Percentiles rank a stretch among this genome's conserved stretches.
These are phyloP conservation scores for Tetheella fluctuosa DNA, from an alignment of 2,888 invertebrate species.

Conservation along the genomic window DNA sequence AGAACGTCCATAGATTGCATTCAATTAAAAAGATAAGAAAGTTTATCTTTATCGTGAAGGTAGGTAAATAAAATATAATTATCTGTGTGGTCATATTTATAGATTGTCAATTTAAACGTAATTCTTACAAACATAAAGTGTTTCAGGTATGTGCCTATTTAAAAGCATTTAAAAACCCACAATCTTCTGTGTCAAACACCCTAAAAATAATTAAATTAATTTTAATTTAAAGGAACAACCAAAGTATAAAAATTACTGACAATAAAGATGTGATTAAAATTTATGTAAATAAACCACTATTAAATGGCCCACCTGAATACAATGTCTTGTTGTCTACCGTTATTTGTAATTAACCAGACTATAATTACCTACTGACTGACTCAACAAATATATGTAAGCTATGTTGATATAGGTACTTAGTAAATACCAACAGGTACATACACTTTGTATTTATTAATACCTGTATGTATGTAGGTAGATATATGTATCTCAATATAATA, in stretches of 20 bases:
- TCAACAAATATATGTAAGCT: neutral
- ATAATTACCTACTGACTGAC: neutral
- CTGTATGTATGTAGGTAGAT: no score
- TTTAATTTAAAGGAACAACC: neutral
- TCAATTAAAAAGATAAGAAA: conserved; percentile 53
- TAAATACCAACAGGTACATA: no score
- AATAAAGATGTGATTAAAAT: neutral
- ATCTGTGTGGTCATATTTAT: no score
- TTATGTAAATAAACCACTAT: neutral
- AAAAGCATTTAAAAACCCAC: no score
- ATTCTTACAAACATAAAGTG: no score
- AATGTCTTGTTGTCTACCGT: neutral
- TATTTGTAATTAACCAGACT: neutral
- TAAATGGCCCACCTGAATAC: neutral
- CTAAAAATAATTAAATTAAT: neutral
- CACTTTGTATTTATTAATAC: no score
- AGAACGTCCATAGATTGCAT: conserved; percentile 59
- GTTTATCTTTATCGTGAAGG: conserved; percentile 23
- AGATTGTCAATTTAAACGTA: neutral
- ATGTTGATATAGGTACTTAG: neutral
- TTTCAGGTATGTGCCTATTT: no score
- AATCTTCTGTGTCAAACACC: no score
- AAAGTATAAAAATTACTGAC: neutral
- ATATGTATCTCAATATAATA: no score
- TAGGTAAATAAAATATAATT: neutral